Conservation (phyloP, 2,888 invertebrate genomes). For the Drosophila prolongata region DNA sequence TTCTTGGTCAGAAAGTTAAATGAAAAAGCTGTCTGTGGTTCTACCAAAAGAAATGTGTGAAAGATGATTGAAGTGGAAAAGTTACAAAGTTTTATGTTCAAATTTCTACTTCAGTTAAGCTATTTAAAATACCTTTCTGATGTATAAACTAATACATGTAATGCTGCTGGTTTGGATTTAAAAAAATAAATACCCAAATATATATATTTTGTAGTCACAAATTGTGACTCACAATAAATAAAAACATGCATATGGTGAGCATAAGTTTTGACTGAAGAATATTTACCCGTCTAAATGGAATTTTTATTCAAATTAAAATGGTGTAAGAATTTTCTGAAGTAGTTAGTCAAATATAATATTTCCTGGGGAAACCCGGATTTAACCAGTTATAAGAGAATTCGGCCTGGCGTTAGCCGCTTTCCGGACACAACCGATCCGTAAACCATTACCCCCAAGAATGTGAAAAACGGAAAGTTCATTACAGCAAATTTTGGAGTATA, state of each 20-base stretch:
- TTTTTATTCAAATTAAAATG: too few species aligned
- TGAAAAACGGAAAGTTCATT: slow-evolving; percentile 16
- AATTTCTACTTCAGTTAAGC: neutral
- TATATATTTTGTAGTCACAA: too few species aligned
- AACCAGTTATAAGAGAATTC: neutral
- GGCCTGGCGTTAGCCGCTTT: neutral
- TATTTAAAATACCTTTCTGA: too few species aligned
- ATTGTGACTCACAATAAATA: too few species aligned
- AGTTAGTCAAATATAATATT: neutral
- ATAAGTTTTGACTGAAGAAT: too few species aligned
- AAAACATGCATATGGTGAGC: too few species aligned
- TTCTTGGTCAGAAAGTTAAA: neutral
- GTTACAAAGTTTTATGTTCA: neutral
- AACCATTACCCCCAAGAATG: slow-evolving; percentile 32
- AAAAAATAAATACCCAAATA: too few species aligned
- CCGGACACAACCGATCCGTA: slow-evolving; percentile 1
- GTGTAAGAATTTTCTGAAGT: neutral
- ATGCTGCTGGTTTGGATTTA: too few species aligned
- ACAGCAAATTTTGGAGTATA: slow-evolving; percentile 6
- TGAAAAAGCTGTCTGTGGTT: neutral
- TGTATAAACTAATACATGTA: too few species aligned
- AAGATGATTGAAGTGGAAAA: neutral
- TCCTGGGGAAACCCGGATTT: neutral
- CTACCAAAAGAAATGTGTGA: neutral
- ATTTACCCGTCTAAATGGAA: too few species aligned